Evolutionary conservation across 2,797 vertebrate species (phyloP), one percentile per base, ranked within the genome.

Genomic region (Basileuterus tristriatus): DNA sequence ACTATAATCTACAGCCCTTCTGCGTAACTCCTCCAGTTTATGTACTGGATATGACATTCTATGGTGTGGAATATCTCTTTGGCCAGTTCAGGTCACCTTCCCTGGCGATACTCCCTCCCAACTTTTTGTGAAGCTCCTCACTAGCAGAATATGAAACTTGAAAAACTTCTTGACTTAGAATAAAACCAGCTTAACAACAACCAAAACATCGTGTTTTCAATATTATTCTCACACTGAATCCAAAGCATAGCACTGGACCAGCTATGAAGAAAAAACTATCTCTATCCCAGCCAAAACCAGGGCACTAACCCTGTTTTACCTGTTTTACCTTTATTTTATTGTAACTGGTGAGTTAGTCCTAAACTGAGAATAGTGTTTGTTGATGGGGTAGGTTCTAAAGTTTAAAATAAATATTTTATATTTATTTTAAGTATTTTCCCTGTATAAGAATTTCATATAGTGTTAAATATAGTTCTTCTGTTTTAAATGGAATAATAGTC

Each of bases 21-120:
- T 43, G 41, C 12, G 5, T 47, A 74, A 46, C 15, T 47, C 8
- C 18, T 52, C 22, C 41, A 23, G 22, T 82, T 55, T 55, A 29
- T 29, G 17, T 60, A 27, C 22, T 47, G 10, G 18, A 6, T 12
- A 27, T 34, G 39, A 19, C 34, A 36, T 36, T 67, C 21, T 41
- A 0, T 55, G 32, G 12, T 47, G 47, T 55, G 47, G 55, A 43
- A 32, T 68, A 24, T 32, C 19, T 32, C 36, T 59, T 34, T 37
- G 41, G 32, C 36, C 41, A 17, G 19, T 68, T 47, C 9, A 22
- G 11, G 11, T 49, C 11, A n/a, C 15, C 19, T 21, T 15, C 37
- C 11, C 9, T 16, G 6, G 16, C 1, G 1, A 12, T 24, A 5
- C 15, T 75, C 3, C 27, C 22, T 88, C 19, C 5, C 34, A 47